Evolutionary conservation across 1,140 invertebrate species (phyloP), one percentile per base, ranked within the genome.

Genomic region (Tribolium castaneum): DNA sequence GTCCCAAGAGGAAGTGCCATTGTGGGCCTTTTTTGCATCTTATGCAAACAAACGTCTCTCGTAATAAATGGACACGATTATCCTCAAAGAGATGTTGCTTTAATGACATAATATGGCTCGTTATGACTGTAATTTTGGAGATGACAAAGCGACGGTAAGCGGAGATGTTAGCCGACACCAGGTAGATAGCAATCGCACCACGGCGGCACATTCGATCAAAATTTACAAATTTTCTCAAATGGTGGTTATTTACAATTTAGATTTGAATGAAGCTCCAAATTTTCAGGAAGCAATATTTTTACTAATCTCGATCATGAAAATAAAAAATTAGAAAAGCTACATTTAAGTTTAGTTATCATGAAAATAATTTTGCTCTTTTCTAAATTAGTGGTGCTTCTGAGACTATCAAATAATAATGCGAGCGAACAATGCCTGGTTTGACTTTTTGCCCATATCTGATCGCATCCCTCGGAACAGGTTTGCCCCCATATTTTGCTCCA

Each of bases 51-150:
- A 70, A 71, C 51, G 25, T 13, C 30, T 6, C 25, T 3, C 45
- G 50, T 35, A 22, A 77, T 77, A 77, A 77, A 77, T 77, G 49
- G 52, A 22, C 22, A 30, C 70, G 56, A 72, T 77, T 70, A 77
- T 77, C 70, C 49, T 9, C 7, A 12, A 16, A 12, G 9, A 35
- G 25, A 30, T 66, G 14, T 66, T 34, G n/a, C 25, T 66, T 35
- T 66, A 66, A 66, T 66, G 30, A 66, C 30, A 35, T 66, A 35
- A 66, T 66, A 66, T 35, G 59, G 10, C 30, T 34, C 25, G 25
- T 66, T 66, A 66, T 35, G 59, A 22, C 59, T 34, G 12, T 35
- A 66, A 66, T 66, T 66, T 66, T 35, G 25, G 9, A 7, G 35
- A 12, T 35, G 25, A 66, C 30, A 66, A 35, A 66, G 59, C 54